Evolutionary conservation across 2,797 vertebrate species (phyloP), one percentile per base, ranked within the genome.

Genomic region (Danionella dracula): DNA sequence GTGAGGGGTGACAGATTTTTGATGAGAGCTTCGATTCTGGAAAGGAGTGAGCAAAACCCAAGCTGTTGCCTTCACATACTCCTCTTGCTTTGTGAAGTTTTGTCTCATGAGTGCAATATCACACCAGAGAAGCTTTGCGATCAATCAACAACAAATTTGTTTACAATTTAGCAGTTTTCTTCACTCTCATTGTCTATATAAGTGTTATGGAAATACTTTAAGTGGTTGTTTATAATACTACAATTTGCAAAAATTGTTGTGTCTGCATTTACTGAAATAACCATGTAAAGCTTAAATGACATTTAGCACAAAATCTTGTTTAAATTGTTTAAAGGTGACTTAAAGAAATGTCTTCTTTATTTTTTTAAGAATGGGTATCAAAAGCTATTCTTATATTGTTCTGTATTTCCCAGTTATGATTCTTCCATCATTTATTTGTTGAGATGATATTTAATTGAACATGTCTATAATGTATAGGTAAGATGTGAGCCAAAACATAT

Each of bases 51-150:
- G 35, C 29, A 45, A 37, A 46, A 55, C 17, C 9, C 32, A 40
- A 40, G 32, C 31, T 31, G 42, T 57, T 41, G 64, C 64, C 53
- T 57, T 66, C 35, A 66, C 42, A 55, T 27, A 8, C 51, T 48
- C 16, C 5, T 21, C 20, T 13, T 62, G 64, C 35, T 61, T 45
- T 67, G 50, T 66, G 54, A 57, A 62, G 37, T 57, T 62, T 15
- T 56, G 59, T 40, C 70, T 49, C 27, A 56, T 31, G 56, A 1
- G 64, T 68, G 53, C 58, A 67, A 66, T 45, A 53, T 41, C 19
- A 61, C 13, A 15, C 32, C n/a, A 48, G 10, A 20, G 32, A n/a
- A 17, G 20, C 20, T 54, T 16, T 40, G 20, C 38, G n/a, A 37
- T 37, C 34, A 48, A 4, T 37, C 13, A 61, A 2, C 49, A 62